phyloP scores from a whole-genome alignment of 35 echinoderm and acorn worm genomes.

The Ophioderma brevispina region DNA sequence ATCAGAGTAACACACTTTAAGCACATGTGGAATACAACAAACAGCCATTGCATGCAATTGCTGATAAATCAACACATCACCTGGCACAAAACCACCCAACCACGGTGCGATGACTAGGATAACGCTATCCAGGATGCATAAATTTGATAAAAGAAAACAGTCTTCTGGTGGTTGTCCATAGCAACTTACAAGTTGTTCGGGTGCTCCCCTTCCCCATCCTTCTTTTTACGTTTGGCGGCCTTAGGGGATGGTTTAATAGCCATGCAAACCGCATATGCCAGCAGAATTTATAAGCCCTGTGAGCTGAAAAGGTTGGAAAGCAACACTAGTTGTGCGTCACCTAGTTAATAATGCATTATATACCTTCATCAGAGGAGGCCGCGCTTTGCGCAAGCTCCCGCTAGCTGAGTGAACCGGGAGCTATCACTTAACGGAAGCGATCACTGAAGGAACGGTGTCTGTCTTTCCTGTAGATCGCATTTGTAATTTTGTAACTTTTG shows the following conservation, averaged over 20 bases:
- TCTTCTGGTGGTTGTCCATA: not conserved
- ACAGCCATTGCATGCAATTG: not conserved
- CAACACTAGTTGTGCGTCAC: too few species aligned
- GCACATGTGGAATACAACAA: not conserved
- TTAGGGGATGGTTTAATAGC: not conserved
- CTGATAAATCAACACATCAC: not conserved
- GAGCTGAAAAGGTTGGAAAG: too few species aligned
- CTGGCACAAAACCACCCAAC: not conserved
- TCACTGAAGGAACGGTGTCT: too few species aligned
- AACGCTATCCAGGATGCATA: not conserved
- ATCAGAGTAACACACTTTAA: too few species aligned
- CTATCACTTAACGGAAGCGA: too few species aligned
- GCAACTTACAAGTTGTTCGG: not conserved
- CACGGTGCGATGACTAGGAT: not conserved
- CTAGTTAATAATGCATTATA: too few species aligned
- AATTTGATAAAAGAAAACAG: not conserved
- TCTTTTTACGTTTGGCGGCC: not conserved
- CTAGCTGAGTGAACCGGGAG: too few species aligned
- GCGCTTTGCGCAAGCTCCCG: too few species aligned
- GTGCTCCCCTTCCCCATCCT: slow-evolving; percentile 7
- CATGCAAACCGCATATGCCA: not conserved
- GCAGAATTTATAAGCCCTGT: too few species aligned
- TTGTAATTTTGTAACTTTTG: too few species aligned
- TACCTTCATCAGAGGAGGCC: too few species aligned
- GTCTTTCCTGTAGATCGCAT: too few species aligned